Evolutionary conservation across 37 sponge, comb jelly and placozoan genomes (phyloP).

Genomic region (Cladorhizidae sp.): DNA sequence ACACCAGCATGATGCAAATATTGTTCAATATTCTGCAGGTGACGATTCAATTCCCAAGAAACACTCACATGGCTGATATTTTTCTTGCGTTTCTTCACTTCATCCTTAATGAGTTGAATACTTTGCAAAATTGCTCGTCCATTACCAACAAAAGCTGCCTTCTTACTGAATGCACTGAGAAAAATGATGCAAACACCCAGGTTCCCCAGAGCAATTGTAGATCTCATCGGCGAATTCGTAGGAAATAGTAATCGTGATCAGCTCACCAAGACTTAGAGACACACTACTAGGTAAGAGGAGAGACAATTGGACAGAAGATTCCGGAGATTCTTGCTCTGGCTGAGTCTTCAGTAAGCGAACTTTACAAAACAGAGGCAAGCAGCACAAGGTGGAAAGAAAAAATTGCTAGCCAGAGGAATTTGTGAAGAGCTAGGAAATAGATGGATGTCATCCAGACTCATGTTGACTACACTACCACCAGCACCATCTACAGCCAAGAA

Average conservation of each 20-base stretch:
- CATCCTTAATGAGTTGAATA: constrained; percentile 34
- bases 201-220: constrained; percentile 51
- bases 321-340: constrained; percentile 9
- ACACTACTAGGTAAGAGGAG: constrained; percentile 43
- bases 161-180: constrained; percentile 29
- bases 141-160: constrained; percentile 26
- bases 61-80: constrained; percentile 38
- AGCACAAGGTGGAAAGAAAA: constrained; percentile 44
- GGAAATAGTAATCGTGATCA: constrained; percentile 41
- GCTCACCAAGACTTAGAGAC: constrained; percentile 28
- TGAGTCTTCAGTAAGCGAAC: constrained; percentile 29
- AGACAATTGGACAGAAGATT: not conserved
- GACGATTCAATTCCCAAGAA: constrained; percentile 14
- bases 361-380: constrained; percentile 55
- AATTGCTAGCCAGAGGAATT: constrained; percentile 75
- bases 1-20: constrained; percentile 48
- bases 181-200: constrained; percentile 35
- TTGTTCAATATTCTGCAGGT: constrained; percentile 3
- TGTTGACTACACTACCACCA: constrained; percentile 22
- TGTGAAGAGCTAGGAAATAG: constrained; percentile 44
- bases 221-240: constrained; percentile 63
- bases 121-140: constrained; percentile 35
- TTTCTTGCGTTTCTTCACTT: constrained; percentile 50
- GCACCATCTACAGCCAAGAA: constrained; percentile 60
- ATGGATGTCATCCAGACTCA: constrained; percentile 67